Conservation (phyloP, 2,888 invertebrate genomes). For the Perithous albicinctus region DNA sequence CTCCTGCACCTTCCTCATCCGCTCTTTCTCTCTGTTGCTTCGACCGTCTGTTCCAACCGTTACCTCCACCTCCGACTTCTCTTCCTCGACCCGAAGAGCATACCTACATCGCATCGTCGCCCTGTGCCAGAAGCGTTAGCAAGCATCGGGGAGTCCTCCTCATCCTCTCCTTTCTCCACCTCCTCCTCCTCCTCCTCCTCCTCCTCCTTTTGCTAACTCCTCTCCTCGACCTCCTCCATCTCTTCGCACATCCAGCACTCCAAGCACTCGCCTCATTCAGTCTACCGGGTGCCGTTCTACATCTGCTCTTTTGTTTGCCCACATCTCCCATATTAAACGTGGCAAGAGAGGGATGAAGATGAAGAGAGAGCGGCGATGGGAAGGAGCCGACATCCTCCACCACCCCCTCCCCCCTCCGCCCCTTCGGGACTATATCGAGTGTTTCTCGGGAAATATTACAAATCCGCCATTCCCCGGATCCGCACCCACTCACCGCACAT, state of each 20-base stretch:
- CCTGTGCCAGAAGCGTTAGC: slow-evolving; percentile 51
- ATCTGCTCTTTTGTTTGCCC: slow-evolving; percentile 83
- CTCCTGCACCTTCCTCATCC: slow-evolving; percentile 64
- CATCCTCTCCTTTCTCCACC: slow-evolving; percentile 16
- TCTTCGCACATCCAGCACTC: slow-evolving; percentile 69
- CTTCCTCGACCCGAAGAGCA: slow-evolving; percentile 57
- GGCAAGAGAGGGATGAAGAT: slow-evolving; percentile 62
- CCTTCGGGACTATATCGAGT: slow-evolving; percentile 62
- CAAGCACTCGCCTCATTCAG: slow-evolving; percentile 75
- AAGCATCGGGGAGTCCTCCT: slow-evolving; percentile 38
- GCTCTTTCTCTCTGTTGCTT: slow-evolving; percentile 51
- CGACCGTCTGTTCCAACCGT: slow-evolving; percentile 61
- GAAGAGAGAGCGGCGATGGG: slow-evolving; percentile 30
- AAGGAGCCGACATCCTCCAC: slow-evolving; percentile 11
- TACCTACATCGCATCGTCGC: slow-evolving; percentile 60
- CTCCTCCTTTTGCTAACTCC: too few species aligned
- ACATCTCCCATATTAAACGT: slow-evolving; percentile 83
- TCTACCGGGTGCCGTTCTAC: slow-evolving; percentile 72
- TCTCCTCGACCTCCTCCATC: slow-evolving; percentile 59
- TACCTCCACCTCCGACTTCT: slow-evolving; percentile 61
- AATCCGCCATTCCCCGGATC: slow-evolving; percentile 60
- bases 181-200: slow-evolving; percentile 64
- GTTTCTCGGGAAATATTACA: slow-evolving; percentile 70
- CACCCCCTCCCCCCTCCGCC: too few species aligned
- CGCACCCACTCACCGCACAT: slow-evolving; percentile 50